Evolutionary conservation across 1,140 invertebrate species (phyloP), one percentile per base, ranked within the genome.

Genomic region (Bursaphelenchus mucronatus): DNA sequence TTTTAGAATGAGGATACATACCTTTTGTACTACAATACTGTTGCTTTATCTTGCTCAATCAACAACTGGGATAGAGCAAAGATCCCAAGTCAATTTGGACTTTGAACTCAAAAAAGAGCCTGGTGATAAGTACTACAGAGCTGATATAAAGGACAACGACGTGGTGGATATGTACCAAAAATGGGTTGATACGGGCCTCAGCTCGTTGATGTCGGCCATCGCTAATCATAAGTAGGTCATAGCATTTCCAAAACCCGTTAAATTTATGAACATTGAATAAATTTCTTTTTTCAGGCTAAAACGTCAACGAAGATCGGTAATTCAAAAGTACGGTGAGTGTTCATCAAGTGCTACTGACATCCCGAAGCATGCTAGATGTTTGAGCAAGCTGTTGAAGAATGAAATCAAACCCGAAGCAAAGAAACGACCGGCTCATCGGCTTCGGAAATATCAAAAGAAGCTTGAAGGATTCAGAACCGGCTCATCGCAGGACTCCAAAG

Each of bases 131-230:
- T 30, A 30, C 30, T 30, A 30, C 30, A 30, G 30, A 30, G 30
- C 30, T 30, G 30, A 30, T 30, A 30, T 30, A 30, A 30, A 50
- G 7, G 57, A 59, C 9, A 7, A 59, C 21, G 57, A 59, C 7
- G 57, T 44, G 13, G 13, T 59, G 11, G 11, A 59, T 13, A 59
- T 59, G 13, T 59, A 59, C 9, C 21, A 59, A 30, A 59, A 59
- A 44, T 59, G 57, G 57, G 57, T 59, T 11, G 57, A 59, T 9
- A 59, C 57, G 1, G 57, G 57, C 13, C 40, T 59, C n/a, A 46
- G 44, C 40, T 59, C 57, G 15, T 40, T 59, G 13, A 59, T 59
- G 57, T 13, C 57, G 43, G 57, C 57, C 46, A 11, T 59, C 11
- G 57, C 57, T 15, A 59, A 59, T 44, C 41, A 59, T 30, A 45